Base-by-base conservation (phyloP, 2,888 invertebrate species). In the Thera britannica region DNA sequence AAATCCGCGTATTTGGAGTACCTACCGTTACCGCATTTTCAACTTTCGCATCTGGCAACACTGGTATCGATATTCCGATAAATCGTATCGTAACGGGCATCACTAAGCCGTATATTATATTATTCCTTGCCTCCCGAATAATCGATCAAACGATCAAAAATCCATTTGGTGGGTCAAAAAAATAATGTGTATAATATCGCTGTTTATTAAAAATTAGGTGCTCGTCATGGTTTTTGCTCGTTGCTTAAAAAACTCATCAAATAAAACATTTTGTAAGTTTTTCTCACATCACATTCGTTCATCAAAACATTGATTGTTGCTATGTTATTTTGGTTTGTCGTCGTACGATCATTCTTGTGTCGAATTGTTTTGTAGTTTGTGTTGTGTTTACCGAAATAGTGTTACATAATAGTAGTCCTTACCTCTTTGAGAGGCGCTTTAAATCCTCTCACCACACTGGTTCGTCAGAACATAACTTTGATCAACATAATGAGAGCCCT, bases 161-260 rank as follows among this genome's bases (percentile, higher is more conserved):
- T 52, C 9, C 2, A 8, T 52, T 23, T 52, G 23, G 23, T 34
- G 52, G 52, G 52, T 52, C 34, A 34, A 9, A 9, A 34, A 51
- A 12, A 12, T 49, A 12, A 35, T 58, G 9, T 57, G 86, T 84
- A 77, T 82, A 80, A 84, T 85, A 86, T 80, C 76, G 75, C 68
- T 73, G 74, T 23, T 23, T 23, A 23, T 23, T 85, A 83, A 78
- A 74, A 80, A 77, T 86, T 86, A 84, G 79, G 79, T 82, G 81
- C 77, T 83, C 80, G 82, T 87, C 88, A 90, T 92, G 90, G 90
- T 87, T 86, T 91, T 90, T 90, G 90, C 90, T 90, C 90, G 85
- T 87, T 88, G 77, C 78, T 76, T 82, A 80, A 73, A 77, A 72
- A 80, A 75, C 74, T 81, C 80, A 71, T 78, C 77, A 78, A 82